Conservation (phyloP, 2,888 invertebrate species). For the Apoda limacodes region DNA sequence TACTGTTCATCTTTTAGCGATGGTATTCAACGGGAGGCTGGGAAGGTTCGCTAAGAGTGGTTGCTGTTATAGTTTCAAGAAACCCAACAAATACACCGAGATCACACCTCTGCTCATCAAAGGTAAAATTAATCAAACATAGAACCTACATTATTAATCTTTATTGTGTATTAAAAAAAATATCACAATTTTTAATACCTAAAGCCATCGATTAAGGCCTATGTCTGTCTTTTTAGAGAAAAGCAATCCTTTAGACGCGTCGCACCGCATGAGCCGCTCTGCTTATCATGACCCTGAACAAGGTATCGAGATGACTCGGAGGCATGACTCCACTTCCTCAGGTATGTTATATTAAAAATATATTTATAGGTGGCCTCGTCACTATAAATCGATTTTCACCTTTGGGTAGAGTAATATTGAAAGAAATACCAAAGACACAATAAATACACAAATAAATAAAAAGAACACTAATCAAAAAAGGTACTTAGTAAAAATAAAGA, state of each 20-base stretch:
- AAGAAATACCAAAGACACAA: neutral
- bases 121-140: too few species aligned
- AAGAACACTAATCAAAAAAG: too few species aligned
- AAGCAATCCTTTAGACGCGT: constrained; percentile 22
- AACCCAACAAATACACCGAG: constrained; percentile 68
- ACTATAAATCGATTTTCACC: too few species aligned
- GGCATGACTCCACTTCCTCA: constrained; percentile 40
- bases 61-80: constrained; percentile 47
- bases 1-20: too few species aligned
- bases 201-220: too few species aligned
- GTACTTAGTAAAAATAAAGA: too few species aligned
- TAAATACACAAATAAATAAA: neutral
- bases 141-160: too few species aligned
- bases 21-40: constrained; percentile 75
- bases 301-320: constrained; percentile 28
- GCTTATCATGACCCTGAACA: constrained; percentile 32
- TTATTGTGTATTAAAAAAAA: too few species aligned
- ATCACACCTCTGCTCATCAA: constrained; percentile 47
- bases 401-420: too few species aligned
- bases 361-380: too few species aligned
- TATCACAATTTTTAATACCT: too few species aligned
- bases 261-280: constrained; percentile 23
- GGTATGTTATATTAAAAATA: constrained; percentile 24
- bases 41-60: constrained; percentile 62
- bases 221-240: constrained; percentile 31